Evolutionary conservation across 1,140 invertebrate species (phyloP).

Genomic region (Drosophila ananassae): DNA sequence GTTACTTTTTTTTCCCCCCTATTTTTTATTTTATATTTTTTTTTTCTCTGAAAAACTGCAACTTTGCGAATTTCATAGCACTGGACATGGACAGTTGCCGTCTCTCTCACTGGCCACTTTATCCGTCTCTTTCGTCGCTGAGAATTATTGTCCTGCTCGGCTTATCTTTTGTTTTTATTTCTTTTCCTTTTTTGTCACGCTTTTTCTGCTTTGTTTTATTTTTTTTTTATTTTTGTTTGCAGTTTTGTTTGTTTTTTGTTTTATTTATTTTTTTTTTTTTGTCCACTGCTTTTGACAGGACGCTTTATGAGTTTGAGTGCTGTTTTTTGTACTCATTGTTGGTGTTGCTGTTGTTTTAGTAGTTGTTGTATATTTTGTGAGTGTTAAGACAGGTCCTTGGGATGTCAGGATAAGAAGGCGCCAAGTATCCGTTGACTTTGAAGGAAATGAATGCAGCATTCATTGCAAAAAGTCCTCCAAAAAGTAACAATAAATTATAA

Average conservation of each 20-base stretch:
- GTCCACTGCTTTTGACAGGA: slow-evolving; percentile 34
- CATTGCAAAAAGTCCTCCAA: slow-evolving; percentile 3
- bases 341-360: no score
- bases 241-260: neutral
- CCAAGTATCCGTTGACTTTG: slow-evolving; percentile 35
- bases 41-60: slow-evolving; percentile 4
- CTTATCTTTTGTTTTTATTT: slow-evolving; percentile 35
- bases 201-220: slow-evolving; percentile 9
- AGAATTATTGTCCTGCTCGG: slow-evolving; percentile 40
- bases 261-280: slow-evolving; percentile 14
- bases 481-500: neutral
- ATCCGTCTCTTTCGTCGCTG: slow-evolving; percentile 6
- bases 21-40: neutral
- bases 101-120: slow-evolving; percentile 2
- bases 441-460: slow-evolving; percentile 28
- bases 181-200: slow-evolving; percentile 11
- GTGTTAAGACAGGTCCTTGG: slow-evolving; percentile 48
- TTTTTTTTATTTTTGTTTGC: neutral
- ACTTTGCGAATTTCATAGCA: slow-evolving; percentile 16
- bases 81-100: neutral
- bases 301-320: slow-evolving; percentile 48
- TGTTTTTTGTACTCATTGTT: slow-evolving; percentile 28
- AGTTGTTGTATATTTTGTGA: slow-evolving; percentile 5
- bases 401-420: slow-evolving; percentile 43
- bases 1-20: neutral